A percentile compares a stretch with the other conserved stretches of the same genome.
Evolutionary conservation across 2,888 invertebrate species (phyloP).

Genomic region (Junonia oenone): DNA sequence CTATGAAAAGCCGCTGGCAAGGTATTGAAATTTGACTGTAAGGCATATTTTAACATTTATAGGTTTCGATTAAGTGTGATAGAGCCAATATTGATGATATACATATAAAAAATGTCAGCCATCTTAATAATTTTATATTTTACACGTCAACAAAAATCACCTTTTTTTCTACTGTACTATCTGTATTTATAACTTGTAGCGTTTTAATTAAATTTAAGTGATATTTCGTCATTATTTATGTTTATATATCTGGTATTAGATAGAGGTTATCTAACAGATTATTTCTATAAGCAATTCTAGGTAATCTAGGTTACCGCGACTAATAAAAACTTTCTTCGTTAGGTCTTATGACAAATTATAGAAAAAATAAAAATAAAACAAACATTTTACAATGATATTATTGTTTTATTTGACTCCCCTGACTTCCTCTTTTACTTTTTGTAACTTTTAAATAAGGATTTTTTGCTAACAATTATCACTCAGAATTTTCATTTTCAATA

Average conservation of each 20-base stretch:
- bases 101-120: neutral
- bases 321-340: neutral
- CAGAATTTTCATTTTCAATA: too few relatives aligned
- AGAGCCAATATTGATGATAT: too few relatives aligned
- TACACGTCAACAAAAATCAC: neutral
- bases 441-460: too few relatives aligned
- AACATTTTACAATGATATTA: slow-evolving; percentile 15
- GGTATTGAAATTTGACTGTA: too few relatives aligned
- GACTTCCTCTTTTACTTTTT: neutral
- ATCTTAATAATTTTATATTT: neutral
- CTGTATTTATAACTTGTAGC: neutral
- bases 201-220: neutral
- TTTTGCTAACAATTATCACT: too few relatives aligned
- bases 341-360: slow-evolving; percentile 6
- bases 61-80: too few relatives aligned
- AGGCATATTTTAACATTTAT: too few relatives aligned
- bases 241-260: slow-evolving; percentile 9
- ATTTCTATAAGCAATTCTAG: slow-evolving; percentile 7
- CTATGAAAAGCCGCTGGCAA: too few relatives aligned
- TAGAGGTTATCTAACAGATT: slow-evolving; percentile 3
- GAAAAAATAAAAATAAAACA: slow-evolving; percentile 10
- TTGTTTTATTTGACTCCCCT: slow-evolving; percentile 14
- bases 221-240: neutral
- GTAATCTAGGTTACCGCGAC: slow-evolving; percentile 15
- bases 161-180: neutral